phyloP scores from a whole-genome alignment of 2,888 invertebrate species.

The Drosophila fulvimacula region DNA sequence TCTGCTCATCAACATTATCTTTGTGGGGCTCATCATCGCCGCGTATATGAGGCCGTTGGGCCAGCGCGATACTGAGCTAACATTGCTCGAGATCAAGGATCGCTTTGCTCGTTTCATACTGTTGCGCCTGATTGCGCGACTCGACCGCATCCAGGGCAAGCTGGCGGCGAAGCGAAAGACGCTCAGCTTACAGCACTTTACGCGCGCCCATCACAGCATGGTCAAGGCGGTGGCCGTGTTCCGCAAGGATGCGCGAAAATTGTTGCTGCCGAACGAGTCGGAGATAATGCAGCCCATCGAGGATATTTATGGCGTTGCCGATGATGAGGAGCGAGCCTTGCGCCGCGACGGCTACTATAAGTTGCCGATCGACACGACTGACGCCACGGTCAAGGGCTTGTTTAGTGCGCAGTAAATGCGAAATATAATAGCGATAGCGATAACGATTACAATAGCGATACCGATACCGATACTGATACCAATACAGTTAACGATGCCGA shows the following conservation, averaged over 20 bases:
- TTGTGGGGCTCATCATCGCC: conserved; percentile 54
- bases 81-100: conserved; percentile 80
- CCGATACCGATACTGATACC: not conserved
- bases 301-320: conserved; percentile 77
- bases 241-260: conserved; percentile 82
- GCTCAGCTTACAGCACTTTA: conserved; percentile 59
- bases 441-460: not conserved
- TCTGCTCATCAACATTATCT: conserved; percentile 63
- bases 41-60: conserved; percentile 63
- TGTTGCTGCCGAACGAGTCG: conserved; percentile 80
- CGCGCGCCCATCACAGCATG: conserved; percentile 81
- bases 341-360: conserved; percentile 71
- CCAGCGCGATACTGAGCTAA: conserved; percentile 51
- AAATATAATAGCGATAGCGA: not conserved
- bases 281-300: conserved; percentile 82
- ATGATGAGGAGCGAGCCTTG: conserved; percentile 73
- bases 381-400: conserved; percentile 70
- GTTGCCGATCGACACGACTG: conserved; percentile 68
- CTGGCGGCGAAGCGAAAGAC: conserved; percentile 56
- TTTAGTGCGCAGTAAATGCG: conserved; percentile 65
- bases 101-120: conserved; percentile 82
- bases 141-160: conserved; percentile 79
- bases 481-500: not conserved
- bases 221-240: conserved; percentile 81
- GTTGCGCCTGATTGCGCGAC: conserved; percentile 78